These are phyloP conservation scores for Dromiciops gliroides DNA, from an alignment of 2,113 vertebrate species.

Conservation along the genomic window DNA sequence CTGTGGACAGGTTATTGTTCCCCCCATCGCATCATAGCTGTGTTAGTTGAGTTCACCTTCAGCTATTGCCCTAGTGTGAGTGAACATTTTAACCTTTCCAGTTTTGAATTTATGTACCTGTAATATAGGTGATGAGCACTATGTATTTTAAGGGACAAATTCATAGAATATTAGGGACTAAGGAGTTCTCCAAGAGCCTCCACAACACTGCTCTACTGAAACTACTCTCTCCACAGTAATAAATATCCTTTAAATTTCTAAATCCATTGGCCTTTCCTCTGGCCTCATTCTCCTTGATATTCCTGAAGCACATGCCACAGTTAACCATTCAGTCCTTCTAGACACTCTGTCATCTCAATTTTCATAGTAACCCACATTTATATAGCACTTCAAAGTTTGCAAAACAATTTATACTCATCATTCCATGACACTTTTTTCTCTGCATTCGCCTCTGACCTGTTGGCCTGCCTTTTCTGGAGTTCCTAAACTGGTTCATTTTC, in stretches of 20 bases:
- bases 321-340: neutral
- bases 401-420: neutral
- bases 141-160: neutral
- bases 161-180: neutral
- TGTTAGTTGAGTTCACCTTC: slow-evolving; percentile 10
- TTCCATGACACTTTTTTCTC: neutral
- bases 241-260: neutral
- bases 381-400: neutral
- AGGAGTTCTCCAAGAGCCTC: neutral
- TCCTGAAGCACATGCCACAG: neutral
- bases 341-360: neutral
- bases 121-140: neutral
- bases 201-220: neutral
- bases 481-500: neutral
- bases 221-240: neutral
- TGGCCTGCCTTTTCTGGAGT: neutral
- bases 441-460: neutral
- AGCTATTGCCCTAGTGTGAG: neutral
- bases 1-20: neutral
- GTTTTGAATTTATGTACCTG: neutral
- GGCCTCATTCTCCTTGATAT: neutral
- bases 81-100: neutral
- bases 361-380: neutral
- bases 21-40: neutral
- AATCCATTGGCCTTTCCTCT: neutral